Base-by-base conservation (phyloP, 2,113 vertebrate species). In the Hippoglossus stenolepis region DNA sequence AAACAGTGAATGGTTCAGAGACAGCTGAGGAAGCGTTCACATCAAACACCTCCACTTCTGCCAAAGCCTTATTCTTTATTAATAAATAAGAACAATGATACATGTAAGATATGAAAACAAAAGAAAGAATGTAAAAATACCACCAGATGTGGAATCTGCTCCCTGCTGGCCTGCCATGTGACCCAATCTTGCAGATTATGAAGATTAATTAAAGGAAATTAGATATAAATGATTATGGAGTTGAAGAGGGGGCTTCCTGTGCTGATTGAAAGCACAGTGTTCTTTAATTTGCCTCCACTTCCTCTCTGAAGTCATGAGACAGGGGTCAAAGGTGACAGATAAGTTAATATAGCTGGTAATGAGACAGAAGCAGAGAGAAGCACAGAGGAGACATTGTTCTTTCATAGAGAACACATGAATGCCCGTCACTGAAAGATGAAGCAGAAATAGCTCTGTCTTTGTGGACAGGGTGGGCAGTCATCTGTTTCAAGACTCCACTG, bases 261-360 rank as follows among this genome's bases (percentile, higher is more conserved):
- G 54, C 76, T 83, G 59, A 86, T 70, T 83, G 63, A 56, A 81
- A 66, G 26, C 54, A 74, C 67, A 70, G n/a, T 23, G n/a, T 23
- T 23, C 43, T 67, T 51, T 80, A 75, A 76, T 89, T 77, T 70
- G 57, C 54, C 43, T 73, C 45, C 64, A 76, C 73, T 76, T 78
- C 82, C 79, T 87, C 59, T 67, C 14, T 49, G 23, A 45, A 56
- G 73, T 79, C 79, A 58, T 40, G 61, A 47, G 60, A 45, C 47
- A 58, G 18, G 45, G 86, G 85, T 90, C 74, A 86, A 28, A 69
- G 67, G 78, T 75, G 59, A 65, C 60, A 63, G 77, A 85, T 86
- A 86, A 89, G 75, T 80, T 90, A 91, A 91, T 91, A 79, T 77
- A 62, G 72, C 23, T 75, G 84, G 74, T 74, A 82, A 88, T 81